Evolutionary conservation across 2,797 vertebrate genomes (phyloP).

Genomic region (Helicolenus hilgendorfi): DNA sequence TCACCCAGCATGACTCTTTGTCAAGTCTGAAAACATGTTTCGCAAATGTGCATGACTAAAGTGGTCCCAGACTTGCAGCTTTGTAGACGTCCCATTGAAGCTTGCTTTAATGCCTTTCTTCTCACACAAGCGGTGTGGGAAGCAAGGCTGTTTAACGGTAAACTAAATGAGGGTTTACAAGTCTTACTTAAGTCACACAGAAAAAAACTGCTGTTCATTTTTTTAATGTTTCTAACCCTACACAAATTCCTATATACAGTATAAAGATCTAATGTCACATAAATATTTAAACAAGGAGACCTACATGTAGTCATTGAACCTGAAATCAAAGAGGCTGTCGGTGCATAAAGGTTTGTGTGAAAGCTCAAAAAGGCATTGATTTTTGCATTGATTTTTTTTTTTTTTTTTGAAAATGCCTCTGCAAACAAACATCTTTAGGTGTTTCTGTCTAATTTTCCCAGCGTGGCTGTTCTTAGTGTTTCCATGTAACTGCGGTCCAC

Average conservation of each 20-base stretch:
- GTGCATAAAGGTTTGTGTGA: background rate
- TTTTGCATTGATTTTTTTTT: background rate
- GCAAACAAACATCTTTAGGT: conserved; percentile 21
- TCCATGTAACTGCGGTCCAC: conserved; percentile 61
- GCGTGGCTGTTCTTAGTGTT: conserved; percentile 2
- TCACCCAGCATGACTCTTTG: background rate
- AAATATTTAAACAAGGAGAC: background rate
- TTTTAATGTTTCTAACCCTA: background rate
- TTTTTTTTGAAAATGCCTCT: conserved; percentile 1
- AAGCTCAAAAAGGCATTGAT: background rate
- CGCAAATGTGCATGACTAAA: background rate
- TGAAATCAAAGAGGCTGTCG: background rate
- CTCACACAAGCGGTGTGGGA: no score
- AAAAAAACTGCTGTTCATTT: background rate
- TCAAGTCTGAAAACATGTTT: background rate
- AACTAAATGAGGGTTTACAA: background rate
- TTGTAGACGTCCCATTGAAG: background rate
- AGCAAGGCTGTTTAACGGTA: background rate
- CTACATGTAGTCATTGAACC: background rate
- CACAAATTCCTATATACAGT: background rate
- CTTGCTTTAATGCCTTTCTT: background rate
- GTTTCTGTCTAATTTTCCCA: conserved; percentile 25
- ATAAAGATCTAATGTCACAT: background rate
- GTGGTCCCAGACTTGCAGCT: background rate
- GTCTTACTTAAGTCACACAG: background rate